Base-by-base conservation (phyloP, 1,140 invertebrate species). In the Grapholita molesta region DNA sequence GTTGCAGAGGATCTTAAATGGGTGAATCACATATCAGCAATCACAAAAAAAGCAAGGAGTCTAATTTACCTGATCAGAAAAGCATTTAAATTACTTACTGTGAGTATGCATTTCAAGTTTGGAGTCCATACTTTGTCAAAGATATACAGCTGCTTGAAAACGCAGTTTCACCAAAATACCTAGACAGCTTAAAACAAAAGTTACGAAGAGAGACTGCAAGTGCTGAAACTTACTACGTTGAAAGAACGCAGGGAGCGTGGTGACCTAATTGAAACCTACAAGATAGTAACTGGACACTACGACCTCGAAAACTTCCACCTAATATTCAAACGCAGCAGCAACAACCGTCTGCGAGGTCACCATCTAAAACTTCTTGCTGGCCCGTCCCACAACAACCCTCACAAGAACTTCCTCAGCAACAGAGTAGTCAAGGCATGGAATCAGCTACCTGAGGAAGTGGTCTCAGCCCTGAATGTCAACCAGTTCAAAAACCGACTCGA, bases 51-150 rank as follows among this genome's bases (percentile, higher is more conserved):
- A 30, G 66, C 66, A 28, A 67, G 23, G 3, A 23, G 15, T 25
- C 23, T 66, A 12, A 38, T 66, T 8, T 66, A 66, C 23, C 8
- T 66, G 15, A 48, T 66, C 9, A 32, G 64, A 12, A 66, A 48
- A 25, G 33, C 35, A 11, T 66, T 23, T 23, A 11, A 25, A 23
- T 11, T 18, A 11, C 11, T 65, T 7, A 65, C 12, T 18, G 28
- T 24, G 30, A 30, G 55, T 25, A 25, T 30, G 55, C 55, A 12
- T 61, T 25, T n/a, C 23, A 61, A n/a, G 55, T 61, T 30, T 61
- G 55, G 18, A 61, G 18, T 25, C 55, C 55, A 25, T 61, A 61
- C n/a, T 61, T 61, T 61, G 55, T 25, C 1, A 61, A 25, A n/a
- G 55, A 61, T n/a, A 61, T 25, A 7, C 23, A 24, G 9, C 2